Conservation (phyloP, 1,140 invertebrate species). For the Drosophila paulistorum region DNA sequence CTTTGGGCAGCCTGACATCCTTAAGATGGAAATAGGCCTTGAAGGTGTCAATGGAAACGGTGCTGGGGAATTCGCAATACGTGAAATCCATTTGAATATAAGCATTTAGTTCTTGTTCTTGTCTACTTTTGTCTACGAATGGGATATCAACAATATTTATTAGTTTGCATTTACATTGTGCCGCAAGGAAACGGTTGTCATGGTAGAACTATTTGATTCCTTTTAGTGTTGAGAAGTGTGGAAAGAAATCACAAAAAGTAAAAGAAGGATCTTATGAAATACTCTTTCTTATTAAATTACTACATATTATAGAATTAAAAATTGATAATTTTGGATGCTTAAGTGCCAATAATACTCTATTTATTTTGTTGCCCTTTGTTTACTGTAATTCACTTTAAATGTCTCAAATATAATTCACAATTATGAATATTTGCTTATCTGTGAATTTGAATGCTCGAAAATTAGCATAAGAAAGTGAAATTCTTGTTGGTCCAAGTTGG, state of each 20-base stretch:
- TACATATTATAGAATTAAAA: too few species aligned
- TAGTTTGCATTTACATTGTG: conserved; percentile 27
- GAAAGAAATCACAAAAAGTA: too few species aligned
- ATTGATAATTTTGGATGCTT: too few species aligned
- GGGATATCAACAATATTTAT: conserved; percentile 46
- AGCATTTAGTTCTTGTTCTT: conserved; percentile 6
- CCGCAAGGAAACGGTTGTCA: conserved; percentile 42
- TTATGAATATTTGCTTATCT: not conserved
- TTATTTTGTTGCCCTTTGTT: too few species aligned
- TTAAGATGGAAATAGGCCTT: conserved; percentile 77
- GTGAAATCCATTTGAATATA: conserved; percentile 71
- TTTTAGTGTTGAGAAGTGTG: not conserved
- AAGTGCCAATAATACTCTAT: too few species aligned
- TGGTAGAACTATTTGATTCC: conserved; percentile 16
- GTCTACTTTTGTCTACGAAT: not conserved
- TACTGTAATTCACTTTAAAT: too few species aligned
- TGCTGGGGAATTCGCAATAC: conserved; percentile 79
- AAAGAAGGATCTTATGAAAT: not conserved
- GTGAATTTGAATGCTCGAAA: not conserved
- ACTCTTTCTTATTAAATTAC: not conserved
- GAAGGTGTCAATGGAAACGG: conserved; percentile 77
- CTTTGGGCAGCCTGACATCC: conserved; percentile 67
- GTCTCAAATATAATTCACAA: not conserved
- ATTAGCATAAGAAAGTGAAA: conserved; percentile 72
- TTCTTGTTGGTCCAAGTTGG: conserved; percentile 29